A percentile compares a stretch with the other conserved stretches of the same genome.
Evolutionary conservation across 2,888 invertebrate species (phyloP).

Genomic region (Gnatocerus cornutus): DNA sequence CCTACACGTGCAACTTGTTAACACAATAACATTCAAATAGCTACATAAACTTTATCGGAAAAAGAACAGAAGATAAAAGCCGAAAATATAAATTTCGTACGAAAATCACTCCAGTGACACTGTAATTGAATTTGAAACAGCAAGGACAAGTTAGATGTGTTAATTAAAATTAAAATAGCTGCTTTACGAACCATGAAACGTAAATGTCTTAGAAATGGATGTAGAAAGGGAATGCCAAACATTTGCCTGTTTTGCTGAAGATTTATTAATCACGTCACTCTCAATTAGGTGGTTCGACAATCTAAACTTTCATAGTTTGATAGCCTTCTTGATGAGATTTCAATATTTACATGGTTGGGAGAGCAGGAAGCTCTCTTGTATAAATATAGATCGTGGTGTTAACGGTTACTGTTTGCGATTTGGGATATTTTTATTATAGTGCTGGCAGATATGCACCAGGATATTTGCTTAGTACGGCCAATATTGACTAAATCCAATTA

Average conservation of each 20-base stretch:
- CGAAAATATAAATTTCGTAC: not conserved
- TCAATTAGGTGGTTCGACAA: not conserved
- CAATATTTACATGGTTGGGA: constrained; percentile 1
- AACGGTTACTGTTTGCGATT: too few relatives aligned
- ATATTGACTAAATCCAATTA: too few relatives aligned
- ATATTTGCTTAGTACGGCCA: too few relatives aligned
- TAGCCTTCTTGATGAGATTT: not conserved
- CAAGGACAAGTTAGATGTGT: not conserved
- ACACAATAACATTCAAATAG: too few relatives aligned
- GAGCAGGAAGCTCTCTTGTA: not conserved
- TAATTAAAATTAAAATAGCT: constrained; percentile 14
- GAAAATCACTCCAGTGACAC: not conserved
- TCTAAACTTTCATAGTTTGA: not conserved
- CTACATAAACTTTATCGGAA: constrained; percentile 3
- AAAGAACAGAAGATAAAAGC: constrained; percentile 3
- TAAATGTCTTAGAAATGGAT: not conserved
- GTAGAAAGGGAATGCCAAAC: not conserved
- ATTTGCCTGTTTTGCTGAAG: not conserved
- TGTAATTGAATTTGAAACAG: not conserved
- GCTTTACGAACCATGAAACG: constrained; percentile 8
- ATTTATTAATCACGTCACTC: constrained; percentile 1
- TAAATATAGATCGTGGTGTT: too few relatives aligned
- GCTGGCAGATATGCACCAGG: too few relatives aligned
- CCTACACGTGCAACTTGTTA: too few relatives aligned
- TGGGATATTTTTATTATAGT: too few relatives aligned